Evolutionary conservation across 2,888 invertebrate species (phyloP).

Genomic region (Lepas anatifera): DNA sequence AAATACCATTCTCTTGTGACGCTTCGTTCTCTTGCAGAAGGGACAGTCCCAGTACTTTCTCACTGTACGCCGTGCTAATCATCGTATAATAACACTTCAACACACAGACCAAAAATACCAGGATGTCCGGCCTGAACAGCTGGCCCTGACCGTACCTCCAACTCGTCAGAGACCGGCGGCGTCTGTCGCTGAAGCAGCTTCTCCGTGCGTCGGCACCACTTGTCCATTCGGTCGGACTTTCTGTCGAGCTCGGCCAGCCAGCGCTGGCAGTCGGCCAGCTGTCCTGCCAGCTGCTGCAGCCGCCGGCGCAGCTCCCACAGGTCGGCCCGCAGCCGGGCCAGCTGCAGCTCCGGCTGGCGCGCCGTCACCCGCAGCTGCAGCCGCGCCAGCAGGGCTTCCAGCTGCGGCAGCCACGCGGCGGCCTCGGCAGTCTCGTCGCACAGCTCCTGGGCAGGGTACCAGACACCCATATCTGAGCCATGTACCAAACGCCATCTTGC

Average conservation of each 20-base stretch:
- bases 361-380: constrained; percentile 84
- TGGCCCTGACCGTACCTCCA: too few relatives aligned
- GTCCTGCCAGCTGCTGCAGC: constrained; percentile 54
- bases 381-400: constrained; percentile 84
- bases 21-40: too few relatives aligned
- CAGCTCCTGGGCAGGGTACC: constrained; percentile 26
- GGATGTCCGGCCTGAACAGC: too few relatives aligned
- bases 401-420: constrained; percentile 63
- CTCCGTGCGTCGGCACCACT: not conserved
- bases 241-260: constrained; percentile 88
- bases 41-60: too few relatives aligned
- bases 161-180: too few relatives aligned
- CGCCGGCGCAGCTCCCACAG: constrained; percentile 75
- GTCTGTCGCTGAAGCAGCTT: not conserved
- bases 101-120: too few relatives aligned
- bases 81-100: too few relatives aligned
- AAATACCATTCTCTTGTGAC: too few relatives aligned
- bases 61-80: too few relatives aligned
- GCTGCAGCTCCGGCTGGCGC: constrained; percentile 96
- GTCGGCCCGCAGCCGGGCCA: constrained; percentile 96
- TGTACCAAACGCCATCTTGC: too few relatives aligned
- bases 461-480: constrained; percentile 19
- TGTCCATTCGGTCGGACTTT: constrained; percentile 31
- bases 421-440: constrained; percentile 51
- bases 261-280: constrained; percentile 59